These are phyloP conservation scores for Chrysaora quinquecirrha DNA, from an alignment of 30 jellyfish, hydroid and myxozoan species.

Conservation along the genomic window DNA sequence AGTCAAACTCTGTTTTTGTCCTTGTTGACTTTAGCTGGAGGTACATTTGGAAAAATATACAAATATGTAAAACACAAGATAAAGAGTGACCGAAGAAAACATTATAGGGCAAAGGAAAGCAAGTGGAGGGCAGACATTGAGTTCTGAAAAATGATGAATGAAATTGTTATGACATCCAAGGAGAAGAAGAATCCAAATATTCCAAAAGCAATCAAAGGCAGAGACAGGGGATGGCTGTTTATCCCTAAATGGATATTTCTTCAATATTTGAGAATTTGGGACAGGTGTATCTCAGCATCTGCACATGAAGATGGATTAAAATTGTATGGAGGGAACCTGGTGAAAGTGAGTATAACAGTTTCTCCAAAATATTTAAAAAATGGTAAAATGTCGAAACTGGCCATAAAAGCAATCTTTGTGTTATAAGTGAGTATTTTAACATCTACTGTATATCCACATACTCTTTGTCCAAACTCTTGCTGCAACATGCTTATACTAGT, in stretches of 20 bases:
- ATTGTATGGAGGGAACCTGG: not conserved
- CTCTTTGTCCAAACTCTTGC: not conserved
- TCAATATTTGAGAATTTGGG: not conserved
- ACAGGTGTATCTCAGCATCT: not conserved
- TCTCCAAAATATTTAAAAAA: not conserved
- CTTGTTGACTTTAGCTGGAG: slow-evolving; percentile 4
- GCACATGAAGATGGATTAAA: not conserved
- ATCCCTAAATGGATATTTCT: too few species aligned
- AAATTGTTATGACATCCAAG: not conserved
- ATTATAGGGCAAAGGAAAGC: not conserved
- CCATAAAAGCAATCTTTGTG: not conserved
- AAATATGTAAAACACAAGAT: not conserved
- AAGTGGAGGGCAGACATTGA: not conserved
- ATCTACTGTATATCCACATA: not conserved
- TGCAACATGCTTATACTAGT: not conserved
- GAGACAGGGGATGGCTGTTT: slow-evolving; percentile 1
- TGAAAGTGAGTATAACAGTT: not conserved
- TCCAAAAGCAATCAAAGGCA: not conserved
- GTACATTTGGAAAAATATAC: not conserved
- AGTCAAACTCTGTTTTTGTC: not conserved
- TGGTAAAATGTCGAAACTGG: not conserved
- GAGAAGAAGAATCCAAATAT: not conserved
- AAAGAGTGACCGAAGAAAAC: not conserved
- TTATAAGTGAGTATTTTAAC: not conserved
- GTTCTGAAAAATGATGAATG: not conserved